Conservation (phyloP, 2,797 vertebrate species). For the Manis pentadactyla region DNA sequence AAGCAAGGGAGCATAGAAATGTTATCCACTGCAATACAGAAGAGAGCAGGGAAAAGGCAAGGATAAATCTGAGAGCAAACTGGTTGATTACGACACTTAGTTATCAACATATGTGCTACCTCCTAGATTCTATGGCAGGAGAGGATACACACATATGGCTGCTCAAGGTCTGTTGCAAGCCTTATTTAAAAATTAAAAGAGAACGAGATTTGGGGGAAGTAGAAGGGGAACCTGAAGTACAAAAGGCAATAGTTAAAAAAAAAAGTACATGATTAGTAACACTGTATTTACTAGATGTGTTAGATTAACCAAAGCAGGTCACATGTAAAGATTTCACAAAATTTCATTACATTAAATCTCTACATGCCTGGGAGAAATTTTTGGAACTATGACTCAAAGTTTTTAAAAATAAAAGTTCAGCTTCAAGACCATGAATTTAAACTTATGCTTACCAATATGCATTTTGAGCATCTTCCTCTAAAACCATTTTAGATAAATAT, state of each 20-base stretch:
- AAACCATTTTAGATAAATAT: constrained; percentile 34
- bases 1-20: not conserved
- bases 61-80: not conserved
- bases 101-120: not conserved
- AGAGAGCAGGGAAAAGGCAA: not conserved
- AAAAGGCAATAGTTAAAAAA: not conserved
- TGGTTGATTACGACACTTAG: not conserved
- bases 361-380: not conserved
- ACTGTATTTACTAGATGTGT: not conserved
- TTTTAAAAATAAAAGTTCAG: constrained; percentile 11
- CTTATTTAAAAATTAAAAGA: constrained; percentile 40
- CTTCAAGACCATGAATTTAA: constrained; percentile 22
- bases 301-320: constrained; percentile 11
- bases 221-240: not conserved
- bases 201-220: not conserved
- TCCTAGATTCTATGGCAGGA: not conserved
- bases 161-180: not conserved
- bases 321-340: not conserved
- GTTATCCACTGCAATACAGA: not conserved
- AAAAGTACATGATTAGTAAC: constrained; percentile 19
- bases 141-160: not conserved
- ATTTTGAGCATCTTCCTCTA: not conserved
- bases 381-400: not conserved
- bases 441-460: not conserved
- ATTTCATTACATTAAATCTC: constrained; percentile 2